Conservation (phyloP, 2,888 invertebrate genomes). For the Clusia tigrina region DNA sequence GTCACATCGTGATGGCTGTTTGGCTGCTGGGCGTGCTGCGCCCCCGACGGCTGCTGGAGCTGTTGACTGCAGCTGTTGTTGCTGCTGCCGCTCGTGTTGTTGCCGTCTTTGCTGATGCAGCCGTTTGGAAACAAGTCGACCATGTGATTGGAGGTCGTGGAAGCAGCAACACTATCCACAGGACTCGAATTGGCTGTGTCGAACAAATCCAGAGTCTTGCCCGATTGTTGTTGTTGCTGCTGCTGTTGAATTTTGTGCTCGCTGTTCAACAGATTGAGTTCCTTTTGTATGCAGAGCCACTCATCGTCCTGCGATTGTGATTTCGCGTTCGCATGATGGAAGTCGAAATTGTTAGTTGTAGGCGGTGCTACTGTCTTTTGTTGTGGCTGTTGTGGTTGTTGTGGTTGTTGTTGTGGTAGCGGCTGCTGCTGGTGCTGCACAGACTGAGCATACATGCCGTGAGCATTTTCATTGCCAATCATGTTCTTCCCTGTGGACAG, state of each 20-base stretch:
- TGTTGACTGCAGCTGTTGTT: constrained; percentile 27
- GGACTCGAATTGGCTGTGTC: constrained; percentile 34
- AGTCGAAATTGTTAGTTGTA: constrained; percentile 27
- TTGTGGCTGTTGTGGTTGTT: constrained; percentile 29
- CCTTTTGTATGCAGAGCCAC: constrained; percentile 75
- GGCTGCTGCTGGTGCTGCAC: constrained; percentile 14
- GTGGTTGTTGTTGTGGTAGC: constrained; percentile 30
- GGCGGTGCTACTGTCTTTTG: constrained; percentile 32
- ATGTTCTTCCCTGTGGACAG: constrained; percentile 13
- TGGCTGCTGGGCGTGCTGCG: constrained; percentile 48
- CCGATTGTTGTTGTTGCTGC: constrained; percentile 40
- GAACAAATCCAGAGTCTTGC: constrained; percentile 34
- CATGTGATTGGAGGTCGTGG: constrained; percentile 40
- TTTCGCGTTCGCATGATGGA: constrained; percentile 23
- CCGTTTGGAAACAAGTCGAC: constrained; percentile 62
- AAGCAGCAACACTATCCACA: constrained; percentile 7
- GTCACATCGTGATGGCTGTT: constrained; percentile 51
- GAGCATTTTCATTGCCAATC: constrained; percentile 11
- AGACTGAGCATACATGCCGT: not conserved
- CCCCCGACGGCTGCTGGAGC: constrained; percentile 42
- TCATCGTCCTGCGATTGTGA: constrained; percentile 71
- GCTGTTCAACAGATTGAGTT: constrained; percentile 66
- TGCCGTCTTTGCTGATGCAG: constrained; percentile 56
- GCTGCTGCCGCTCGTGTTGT: constrained; percentile 47
- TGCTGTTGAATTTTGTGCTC: constrained; percentile 31